A percentile compares a stretch with the other conserved stretches of the same genome.
These are phyloP conservation scores for Pongo abelii DNA, from an alignment of 2,113 vertebrate species.

Conservation along the genomic window DNA sequence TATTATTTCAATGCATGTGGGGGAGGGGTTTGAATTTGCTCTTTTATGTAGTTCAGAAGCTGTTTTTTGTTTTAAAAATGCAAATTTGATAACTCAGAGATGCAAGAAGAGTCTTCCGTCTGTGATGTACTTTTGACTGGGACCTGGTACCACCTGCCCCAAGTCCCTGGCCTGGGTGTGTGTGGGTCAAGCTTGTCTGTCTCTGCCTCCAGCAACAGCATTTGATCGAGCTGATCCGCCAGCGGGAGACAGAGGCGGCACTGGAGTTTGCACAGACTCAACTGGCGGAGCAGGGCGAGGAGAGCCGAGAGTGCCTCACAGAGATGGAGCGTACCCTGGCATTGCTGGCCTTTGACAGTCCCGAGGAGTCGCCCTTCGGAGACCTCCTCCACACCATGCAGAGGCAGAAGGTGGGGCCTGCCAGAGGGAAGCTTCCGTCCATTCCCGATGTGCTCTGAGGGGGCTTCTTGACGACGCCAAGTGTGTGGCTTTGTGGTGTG, in stretches of 20 bases:
- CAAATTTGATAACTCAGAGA: background rate
- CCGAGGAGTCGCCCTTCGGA: slow-evolving; percentile 97
- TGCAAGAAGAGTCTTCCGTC: no score
- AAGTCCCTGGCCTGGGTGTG: background rate
- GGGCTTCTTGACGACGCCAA: background rate
- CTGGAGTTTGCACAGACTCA: slow-evolving; percentile 98
- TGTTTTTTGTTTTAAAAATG: background rate
- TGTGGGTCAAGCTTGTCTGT: background rate
- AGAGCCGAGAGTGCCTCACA: slow-evolving; percentile 96
- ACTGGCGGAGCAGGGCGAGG: slow-evolving; percentile 97
- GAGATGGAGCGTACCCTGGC: slow-evolving; percentile 98
- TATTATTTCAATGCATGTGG: accelerated
- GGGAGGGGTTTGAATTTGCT: background rate
- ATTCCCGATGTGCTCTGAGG: background rate
- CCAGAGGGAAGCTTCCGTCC: background rate
- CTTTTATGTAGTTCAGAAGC: background rate
- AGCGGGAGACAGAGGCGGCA: slow-evolving; percentile 96
- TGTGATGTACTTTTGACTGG: background rate
- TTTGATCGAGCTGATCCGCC: slow-evolving; percentile 97
- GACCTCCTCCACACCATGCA: slow-evolving; percentile 99
- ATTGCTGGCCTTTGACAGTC: slow-evolving; percentile 96
- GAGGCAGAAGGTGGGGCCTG: slow-evolving; percentile 91
- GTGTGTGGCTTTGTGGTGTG: no score
- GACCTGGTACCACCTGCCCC: background rate
- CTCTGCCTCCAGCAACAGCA: slow-evolving; percentile 92